Evolutionary conservation across 2,113 vertebrate species (phyloP).

Genomic region (Psilopsiagon aurifrons): DNA sequence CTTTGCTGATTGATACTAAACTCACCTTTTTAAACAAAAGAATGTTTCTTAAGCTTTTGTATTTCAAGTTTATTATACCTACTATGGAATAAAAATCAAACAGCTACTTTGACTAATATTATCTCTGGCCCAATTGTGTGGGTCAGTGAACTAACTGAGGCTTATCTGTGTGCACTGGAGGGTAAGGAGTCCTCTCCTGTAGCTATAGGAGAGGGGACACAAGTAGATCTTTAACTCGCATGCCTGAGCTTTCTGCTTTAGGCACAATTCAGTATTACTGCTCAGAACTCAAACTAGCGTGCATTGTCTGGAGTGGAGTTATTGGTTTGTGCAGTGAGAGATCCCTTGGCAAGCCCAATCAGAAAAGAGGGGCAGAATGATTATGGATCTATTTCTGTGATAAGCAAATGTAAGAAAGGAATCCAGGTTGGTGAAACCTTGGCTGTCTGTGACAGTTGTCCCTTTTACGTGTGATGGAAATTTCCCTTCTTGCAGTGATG

Average conservation of each 20-base stretch:
- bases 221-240: not conserved
- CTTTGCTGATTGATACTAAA: not conserved
- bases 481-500: not conserved
- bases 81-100: not conserved
- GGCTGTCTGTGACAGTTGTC: not conserved
- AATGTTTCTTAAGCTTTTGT: not conserved
- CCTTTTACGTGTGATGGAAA: too few species aligned
- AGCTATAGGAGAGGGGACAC: not conserved
- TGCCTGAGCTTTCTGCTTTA: not conserved
- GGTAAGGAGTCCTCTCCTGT: not conserved
- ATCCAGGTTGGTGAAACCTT: not conserved
- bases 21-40: not conserved
- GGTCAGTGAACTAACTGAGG: not conserved
- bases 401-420: not conserved
- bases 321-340: not conserved
- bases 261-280: not conserved
- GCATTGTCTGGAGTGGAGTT: not conserved
- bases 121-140: not conserved
- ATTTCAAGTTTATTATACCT: not conserved
- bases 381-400: not conserved
- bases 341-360: not conserved
- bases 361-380: not conserved
- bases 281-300: rapidly evolving
- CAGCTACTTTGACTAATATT: not conserved
- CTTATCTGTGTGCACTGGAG: not conserved